A percentile compares a stretch with the other conserved stretches of the same genome.
Evolutionary conservation across 2,888 invertebrate genomes (phyloP).

Genomic region (Mayetiola destructor): DNA sequence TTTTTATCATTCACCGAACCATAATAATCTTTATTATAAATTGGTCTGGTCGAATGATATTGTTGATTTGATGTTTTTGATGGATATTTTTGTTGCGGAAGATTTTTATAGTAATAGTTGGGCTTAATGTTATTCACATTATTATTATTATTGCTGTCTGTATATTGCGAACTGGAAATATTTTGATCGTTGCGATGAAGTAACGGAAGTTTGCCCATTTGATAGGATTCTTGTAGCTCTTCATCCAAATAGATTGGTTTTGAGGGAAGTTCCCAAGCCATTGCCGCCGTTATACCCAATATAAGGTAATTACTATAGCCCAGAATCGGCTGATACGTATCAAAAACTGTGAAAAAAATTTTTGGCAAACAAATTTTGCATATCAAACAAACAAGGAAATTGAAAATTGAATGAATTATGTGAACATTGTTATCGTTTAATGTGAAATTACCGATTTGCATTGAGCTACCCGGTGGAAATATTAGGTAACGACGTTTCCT

Average conservation of each 20-base stretch:
- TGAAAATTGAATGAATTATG: neutral
- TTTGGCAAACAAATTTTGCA: neutral
- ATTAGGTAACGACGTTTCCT: constrained; percentile 37
- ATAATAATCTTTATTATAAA: neutral
- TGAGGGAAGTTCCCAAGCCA: constrained; percentile 54
- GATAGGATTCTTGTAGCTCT: constrained; percentile 7
- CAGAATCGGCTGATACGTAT: constrained; percentile 12
- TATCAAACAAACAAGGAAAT: neutral
- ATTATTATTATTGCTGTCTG: neutral
- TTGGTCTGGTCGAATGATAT: neutral
- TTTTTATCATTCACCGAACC: neutral
- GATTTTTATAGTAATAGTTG: neutral
- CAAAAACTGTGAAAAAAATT: constrained; percentile 7
- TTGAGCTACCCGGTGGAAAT: constrained; percentile 38
- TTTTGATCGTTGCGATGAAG: constrained; percentile 13
- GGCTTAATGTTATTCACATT: neutral
- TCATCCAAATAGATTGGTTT: constrained; percentile 28
- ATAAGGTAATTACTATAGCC: neutral
- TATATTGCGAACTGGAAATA: neutral
- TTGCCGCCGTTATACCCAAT: constrained; percentile 40
- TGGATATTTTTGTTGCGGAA: neutral
- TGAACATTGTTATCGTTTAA: too few relatives aligned
- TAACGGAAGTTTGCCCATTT: constrained; percentile 10
- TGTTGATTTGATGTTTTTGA: neutral
- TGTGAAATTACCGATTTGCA: constrained; percentile 33